Evolutionary conservation across 1,140 invertebrate genomes (phyloP).

Genomic region (Mycetomoellerius zeteki): DNA sequence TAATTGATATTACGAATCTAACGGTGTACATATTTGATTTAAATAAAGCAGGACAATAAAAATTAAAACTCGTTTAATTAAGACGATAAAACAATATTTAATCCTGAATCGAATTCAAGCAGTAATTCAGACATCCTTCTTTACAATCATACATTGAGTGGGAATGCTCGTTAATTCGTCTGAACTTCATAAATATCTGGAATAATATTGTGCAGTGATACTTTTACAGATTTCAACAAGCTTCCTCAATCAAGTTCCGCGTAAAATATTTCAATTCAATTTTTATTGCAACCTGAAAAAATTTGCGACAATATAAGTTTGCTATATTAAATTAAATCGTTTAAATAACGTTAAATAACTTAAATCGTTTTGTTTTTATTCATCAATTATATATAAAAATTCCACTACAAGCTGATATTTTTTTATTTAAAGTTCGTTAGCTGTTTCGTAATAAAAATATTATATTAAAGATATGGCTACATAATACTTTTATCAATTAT

Average conservation of each 20-base stretch:
- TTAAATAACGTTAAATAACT: background rate
- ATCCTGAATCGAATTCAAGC: slow-evolving; percentile 41
- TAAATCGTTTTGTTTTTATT: background rate
- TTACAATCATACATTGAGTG: background rate
- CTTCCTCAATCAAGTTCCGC: too few species aligned
- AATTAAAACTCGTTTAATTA: background rate
- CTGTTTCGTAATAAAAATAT: background rate
- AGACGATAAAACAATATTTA: slow-evolving; percentile 7
- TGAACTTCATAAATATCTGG: background rate
- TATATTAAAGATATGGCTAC: background rate
- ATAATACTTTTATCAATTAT: slow-evolving; percentile 10
- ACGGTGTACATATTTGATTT: background rate
- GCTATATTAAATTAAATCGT: background rate
- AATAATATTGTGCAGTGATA: background rate
- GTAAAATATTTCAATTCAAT: background rate
- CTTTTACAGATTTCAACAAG: background rate
- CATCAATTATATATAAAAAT: background rate
- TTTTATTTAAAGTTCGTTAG: background rate
- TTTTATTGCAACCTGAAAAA: background rate
- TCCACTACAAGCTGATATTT: background rate
- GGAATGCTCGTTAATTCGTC: slow-evolving; percentile 10
- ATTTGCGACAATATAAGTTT: background rate
- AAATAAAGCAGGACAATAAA: background rate
- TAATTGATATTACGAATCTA: too few species aligned
- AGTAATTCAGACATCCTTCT: slow-evolving; percentile 19